Conservation (phyloP, 2,797 vertebrate species). For the Poecilia velifera region DNA sequence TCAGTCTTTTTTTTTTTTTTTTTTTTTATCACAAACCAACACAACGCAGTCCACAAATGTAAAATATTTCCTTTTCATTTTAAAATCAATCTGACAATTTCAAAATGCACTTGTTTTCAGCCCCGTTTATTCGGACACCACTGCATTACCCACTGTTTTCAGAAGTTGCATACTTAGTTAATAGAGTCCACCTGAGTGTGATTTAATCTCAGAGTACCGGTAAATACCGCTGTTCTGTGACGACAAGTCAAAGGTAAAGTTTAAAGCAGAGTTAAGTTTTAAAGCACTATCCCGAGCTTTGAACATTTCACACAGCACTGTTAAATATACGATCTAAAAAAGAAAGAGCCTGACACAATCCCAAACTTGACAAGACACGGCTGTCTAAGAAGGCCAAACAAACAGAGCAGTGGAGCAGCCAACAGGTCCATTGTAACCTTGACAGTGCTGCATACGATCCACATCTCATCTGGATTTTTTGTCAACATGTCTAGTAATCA, state of each 20-base stretch:
- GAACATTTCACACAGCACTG: background rate
- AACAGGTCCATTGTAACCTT: background rate
- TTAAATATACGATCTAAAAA: background rate
- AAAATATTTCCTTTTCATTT: background rate
- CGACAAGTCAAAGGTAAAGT: background rate
- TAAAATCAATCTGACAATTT: background rate
- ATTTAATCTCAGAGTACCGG: background rate
- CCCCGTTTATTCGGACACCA: background rate
- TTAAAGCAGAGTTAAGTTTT: background rate
- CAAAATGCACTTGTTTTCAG: background rate
- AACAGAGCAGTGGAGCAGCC: background rate
- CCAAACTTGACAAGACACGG: background rate
- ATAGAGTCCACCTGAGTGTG: background rate
- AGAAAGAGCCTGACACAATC: background rate
- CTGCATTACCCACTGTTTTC: background rate
- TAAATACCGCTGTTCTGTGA: background rate
- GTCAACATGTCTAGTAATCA: background rate
- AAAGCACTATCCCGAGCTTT: background rate
- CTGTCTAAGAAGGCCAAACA: background rate
- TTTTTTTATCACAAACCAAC: background rate
- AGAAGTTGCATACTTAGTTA: background rate
- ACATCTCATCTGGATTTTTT: background rate
- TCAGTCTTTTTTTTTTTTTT: background rate
- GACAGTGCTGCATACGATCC: background rate
- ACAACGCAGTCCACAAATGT: background rate